Conservation (phyloP, 23 tunicate genomes). For the Ascidia mentula region DNA sequence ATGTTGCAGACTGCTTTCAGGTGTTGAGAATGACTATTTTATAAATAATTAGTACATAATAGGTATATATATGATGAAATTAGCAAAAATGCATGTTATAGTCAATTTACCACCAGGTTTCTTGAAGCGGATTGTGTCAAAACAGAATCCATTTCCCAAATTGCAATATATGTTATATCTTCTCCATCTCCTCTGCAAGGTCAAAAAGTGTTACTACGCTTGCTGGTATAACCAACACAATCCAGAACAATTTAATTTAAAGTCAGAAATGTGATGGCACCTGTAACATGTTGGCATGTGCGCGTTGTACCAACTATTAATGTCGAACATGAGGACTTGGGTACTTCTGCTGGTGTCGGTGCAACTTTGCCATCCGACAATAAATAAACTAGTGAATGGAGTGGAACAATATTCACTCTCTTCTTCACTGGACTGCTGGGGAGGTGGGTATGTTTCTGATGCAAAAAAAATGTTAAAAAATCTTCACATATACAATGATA, state of each 20-base stretch:
- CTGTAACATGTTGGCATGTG: slow-evolving; percentile 82
- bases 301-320: slow-evolving; percentile 87
- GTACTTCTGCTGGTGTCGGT: slow-evolving; percentile 7
- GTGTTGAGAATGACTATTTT: slow-evolving; percentile 41
- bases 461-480: neutral
- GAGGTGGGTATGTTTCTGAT: slow-evolving; percentile 48
- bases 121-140: neutral
- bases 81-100: slow-evolving; percentile 10
- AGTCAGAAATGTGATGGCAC: slow-evolving; percentile 1
- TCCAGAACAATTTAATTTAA: neutral
- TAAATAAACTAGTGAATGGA: slow-evolving; percentile 59
- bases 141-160: slow-evolving; percentile 44
- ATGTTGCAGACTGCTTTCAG: slow-evolving; percentile 28
- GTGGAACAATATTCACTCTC: slow-evolving; percentile 50
- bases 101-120: slow-evolving; percentile 3
- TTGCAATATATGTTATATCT: slow-evolving; percentile 41
- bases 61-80: neutral
- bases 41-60: neutral
- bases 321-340: slow-evolving; percentile 58
- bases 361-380: slow-evolving; percentile 52
- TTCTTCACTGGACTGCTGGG: neutral
- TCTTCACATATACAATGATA: neutral
- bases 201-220: neutral
- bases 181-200: slow-evolving; percentile 52
- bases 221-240: neutral